These are phyloP conservation scores for Zygaena filipendulae DNA, from an alignment of 2,888 invertebrate genomes.

Conservation along the genomic window DNA sequence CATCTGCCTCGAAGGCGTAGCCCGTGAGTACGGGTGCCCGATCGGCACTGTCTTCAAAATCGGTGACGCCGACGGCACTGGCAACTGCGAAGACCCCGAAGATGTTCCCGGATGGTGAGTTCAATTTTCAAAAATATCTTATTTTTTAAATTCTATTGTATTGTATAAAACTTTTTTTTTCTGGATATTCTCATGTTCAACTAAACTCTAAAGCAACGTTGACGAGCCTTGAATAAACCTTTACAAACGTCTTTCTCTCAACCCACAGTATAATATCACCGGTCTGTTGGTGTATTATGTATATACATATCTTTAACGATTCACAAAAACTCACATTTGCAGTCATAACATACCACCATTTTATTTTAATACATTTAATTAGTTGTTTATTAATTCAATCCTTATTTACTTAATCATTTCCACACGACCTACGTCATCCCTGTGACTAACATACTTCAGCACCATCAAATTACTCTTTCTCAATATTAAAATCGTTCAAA, in stretches of 20 bases:
- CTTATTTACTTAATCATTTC: slow-evolving; percentile 39
- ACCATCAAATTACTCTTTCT: too few relatives aligned
- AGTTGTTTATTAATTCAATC: slow-evolving; percentile 23
- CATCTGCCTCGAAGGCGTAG: slow-evolving; percentile 91
- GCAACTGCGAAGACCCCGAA: slow-evolving; percentile 95
- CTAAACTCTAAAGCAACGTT: slow-evolving; percentile 40
- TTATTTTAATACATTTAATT: slow-evolving; percentile 34
- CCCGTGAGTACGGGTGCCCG: slow-evolving; percentile 95
- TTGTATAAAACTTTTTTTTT: too few relatives aligned
- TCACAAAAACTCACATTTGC: too few relatives aligned
- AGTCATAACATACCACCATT: too few relatives aligned
- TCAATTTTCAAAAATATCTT: too few relatives aligned
- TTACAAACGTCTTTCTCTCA: too few relatives aligned
- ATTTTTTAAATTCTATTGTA: too few relatives aligned
- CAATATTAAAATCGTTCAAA: too few relatives aligned
- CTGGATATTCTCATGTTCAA: slow-evolving; percentile 19
- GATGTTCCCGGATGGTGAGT: slow-evolving; percentile 96
- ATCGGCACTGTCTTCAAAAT: slow-evolving; percentile 97
- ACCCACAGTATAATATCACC: slow-evolving; percentile 41
- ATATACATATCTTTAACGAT: too few relatives aligned
- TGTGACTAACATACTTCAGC: slow-evolving; percentile 63
- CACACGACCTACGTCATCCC: slow-evolving; percentile 45
- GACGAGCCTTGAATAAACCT: too few relatives aligned
- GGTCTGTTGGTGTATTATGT: slow-evolving; percentile 39
- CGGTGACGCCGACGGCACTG: slow-evolving; percentile 89